Evolutionary conservation across 2,797 vertebrate genomes (phyloP), one percentile per base, ranked within the genome.

Genomic region (Fratercula arctica): DNA sequence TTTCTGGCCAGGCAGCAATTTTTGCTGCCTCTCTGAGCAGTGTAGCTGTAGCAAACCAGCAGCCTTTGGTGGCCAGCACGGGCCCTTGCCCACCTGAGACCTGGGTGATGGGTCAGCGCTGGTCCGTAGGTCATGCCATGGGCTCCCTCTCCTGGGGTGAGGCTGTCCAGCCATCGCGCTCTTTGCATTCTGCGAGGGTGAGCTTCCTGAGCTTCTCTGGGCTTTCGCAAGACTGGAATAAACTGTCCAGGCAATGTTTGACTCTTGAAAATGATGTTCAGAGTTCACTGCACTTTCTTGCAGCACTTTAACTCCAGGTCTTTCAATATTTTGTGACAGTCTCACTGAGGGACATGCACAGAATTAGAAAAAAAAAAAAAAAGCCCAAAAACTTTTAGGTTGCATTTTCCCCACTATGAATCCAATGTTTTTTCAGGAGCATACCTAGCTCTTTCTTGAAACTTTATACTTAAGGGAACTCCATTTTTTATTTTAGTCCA

Each of bases 71-170:
- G 13, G 15, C 51, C 80, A n/a, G 35, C 10, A 43, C 1, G 8
- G 41, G 48, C 53, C 43, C 41, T 35, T 4, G 51, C 41, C 45
- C 51, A 12, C 9, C 37, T 9, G 59, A 35, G 75, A 8, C 31
- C 3, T 5, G 28, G 0, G 3, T 39, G 63, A 3, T n/a, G 1
- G 5, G 41, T 54, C 74, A 4, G 2, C 23, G 21, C 4, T 19
- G 64, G 64, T 6, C 61, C 7, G 1, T 4, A 19, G 75, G 8
- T 53, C 21, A 6, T 25, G 24, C 50, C 60, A 5, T 16, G 19
- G 23, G 1, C 60, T 85, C 64, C 16, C 0, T 29, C 33, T 59
- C 57, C 51, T 13, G 51, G 12, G 18, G 33, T 54, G 84, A 56
- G 25, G 4, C 43, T 25, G 3, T 14, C 29, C 7, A 18, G 24